Evolutionary conservation across 2,888 invertebrate genomes (phyloP), one percentile per base, ranked within the genome.

Genomic region (Lithophane semibrunnea): DNA sequence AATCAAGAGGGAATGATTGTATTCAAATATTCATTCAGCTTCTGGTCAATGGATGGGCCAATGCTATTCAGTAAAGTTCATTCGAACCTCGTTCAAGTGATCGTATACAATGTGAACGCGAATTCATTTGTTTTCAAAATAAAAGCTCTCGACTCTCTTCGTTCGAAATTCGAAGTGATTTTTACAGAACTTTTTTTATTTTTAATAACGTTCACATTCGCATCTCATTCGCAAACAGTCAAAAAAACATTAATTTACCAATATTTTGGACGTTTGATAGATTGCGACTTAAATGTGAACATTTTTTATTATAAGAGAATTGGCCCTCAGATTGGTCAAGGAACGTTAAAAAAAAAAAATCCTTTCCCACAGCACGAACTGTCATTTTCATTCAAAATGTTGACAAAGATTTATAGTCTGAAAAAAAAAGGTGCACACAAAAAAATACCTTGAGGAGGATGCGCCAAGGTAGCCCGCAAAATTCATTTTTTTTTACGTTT

Each of bases 91-190:
- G 47, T 74, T 44, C 5, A 29, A 29, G 0, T 9, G 18, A 24
- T 12, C 8, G 3, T 1, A 12, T n/a, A 21, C 4, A 16, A 29
- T 47, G 3, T 16, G n/a, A n/a, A 47, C 29, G 7, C 9, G 16
- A 37, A n/a, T 16, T 29, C 16, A 52, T 54, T n/a, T 67, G 49
- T 67, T 67, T 18, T n/a, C 2, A 8, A 47, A 65, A 16, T 8
- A 49, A 49, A 54, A 49, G 4, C 3, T 8, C 3, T 73, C 24
- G 10, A 54, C 3, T 21, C 3, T 2, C 24, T 73, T 44, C 4
- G 42, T 73, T 54, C 29, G 37, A 73, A 73, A 54, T 73, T 73
- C 16, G 9, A 71, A 21, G 42, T 29, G 10, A 52, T 29, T 29
- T 29, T 29, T 29, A 29, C 29, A 29, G 29, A 29, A 29, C 29